Evolutionary conservation across 2,797 vertebrate genomes (phyloP), one percentile per base, ranked within the genome.

Genomic region (Sternarchorhynchus goeldii): DNA sequence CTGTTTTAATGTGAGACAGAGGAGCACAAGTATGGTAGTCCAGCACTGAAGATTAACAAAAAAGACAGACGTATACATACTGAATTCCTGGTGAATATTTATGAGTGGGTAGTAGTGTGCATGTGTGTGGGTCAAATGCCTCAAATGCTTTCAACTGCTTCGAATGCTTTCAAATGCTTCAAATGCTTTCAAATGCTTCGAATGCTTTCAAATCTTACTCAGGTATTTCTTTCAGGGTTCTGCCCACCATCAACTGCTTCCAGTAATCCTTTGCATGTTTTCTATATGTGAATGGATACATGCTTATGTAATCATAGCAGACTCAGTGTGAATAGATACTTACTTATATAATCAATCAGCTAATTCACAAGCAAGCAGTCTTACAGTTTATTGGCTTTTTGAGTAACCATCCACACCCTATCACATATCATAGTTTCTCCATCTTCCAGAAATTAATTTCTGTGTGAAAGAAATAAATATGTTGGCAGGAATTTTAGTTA

Each of bases 21-120:
- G 59, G 14, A 53, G 70, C 59, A 64, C 60, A 79, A 79, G 74
- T 74, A 79, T 53, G 55, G 70, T 31, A 71, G 64, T 71, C 55
- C 55, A 34, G 63, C 25, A 36, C 63, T 73, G 29, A 57, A 73
- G 60, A 78, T 73, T 31, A 59, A 79, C 58, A 79, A 78, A 55
- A 6, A 20, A 16, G 45, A 31, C 58, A 29, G 6, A 50, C 62
- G 29, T 25, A 16, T 65, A 66, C 53, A 31, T 14, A 21, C 12
- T 31, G 12, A 50, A 12, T 14, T 10, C 45, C 45, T n/a, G 39
- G 8, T 2, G 25, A 63, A 32, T 56, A 31, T 65, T 55, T 14
- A 50, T 29, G 57, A 8, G 2, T 56, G 64, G 25, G 25, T 25
- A 25, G 25, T 25, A 25, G 25, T 57, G 16, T 12, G 21, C 45